phyloP scores from a whole-genome alignment of 2,113 vertebrate species.

The Podiceps cristatus region DNA sequence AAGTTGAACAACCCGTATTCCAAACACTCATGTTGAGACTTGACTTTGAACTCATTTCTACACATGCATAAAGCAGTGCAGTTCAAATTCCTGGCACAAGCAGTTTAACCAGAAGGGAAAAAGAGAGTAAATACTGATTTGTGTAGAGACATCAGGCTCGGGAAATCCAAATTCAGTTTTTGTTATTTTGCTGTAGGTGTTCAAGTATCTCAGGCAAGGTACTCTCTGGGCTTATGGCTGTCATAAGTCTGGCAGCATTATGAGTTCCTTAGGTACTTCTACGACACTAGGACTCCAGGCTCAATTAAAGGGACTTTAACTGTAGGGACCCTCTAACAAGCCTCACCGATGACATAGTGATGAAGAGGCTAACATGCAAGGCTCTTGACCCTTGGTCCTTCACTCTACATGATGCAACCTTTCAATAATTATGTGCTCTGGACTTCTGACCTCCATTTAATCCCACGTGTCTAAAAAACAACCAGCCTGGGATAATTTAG shows the following conservation, averaged over 20 bases:
- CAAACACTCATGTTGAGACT: background rate
- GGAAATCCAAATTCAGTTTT: background rate
- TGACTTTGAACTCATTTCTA: background rate
- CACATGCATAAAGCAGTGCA: background rate
- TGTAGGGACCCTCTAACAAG: background rate
- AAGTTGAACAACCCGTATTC: background rate
- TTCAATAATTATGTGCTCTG: background rate
- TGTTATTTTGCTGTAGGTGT: background rate
- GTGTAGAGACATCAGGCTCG: background rate
- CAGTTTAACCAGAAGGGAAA: background rate
- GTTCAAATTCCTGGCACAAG: background rate
- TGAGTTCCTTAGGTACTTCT: background rate
- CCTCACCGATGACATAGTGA: background rate
- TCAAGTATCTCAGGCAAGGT: background rate
- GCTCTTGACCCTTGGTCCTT: background rate
- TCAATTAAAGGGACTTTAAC: background rate
- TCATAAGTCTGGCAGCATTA: background rate
- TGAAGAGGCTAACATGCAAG: background rate
- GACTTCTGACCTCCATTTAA: background rate
- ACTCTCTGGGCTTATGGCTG: background rate
- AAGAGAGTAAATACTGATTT: background rate
- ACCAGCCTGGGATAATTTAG: background rate
- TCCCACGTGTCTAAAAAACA: background rate
- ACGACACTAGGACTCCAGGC: background rate
- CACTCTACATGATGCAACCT: background rate